Percentiles rank a stretch among this genome's conserved stretches.
Conservation (phyloP, 2,888 invertebrate genomes). For the Yponomeuta cagnagella region DNA sequence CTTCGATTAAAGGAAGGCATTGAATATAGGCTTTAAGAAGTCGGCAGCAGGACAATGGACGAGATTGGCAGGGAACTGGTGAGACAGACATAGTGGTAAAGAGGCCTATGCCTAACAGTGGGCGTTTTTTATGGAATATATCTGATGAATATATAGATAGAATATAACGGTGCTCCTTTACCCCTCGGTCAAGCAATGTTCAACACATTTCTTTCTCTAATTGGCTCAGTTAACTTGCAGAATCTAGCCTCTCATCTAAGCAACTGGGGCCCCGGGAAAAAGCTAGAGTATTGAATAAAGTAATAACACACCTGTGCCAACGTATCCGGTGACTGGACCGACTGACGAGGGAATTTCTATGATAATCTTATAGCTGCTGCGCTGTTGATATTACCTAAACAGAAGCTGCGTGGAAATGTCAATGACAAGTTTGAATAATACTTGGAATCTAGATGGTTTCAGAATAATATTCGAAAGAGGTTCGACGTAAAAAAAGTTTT, state of each 20-base stretch:
- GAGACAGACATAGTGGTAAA: neutral
- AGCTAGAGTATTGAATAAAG: neutral
- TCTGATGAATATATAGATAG: no score
- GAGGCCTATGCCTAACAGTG: neutral
- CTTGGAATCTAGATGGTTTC: neutral
- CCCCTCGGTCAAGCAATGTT: no score
- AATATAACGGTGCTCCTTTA: no score
- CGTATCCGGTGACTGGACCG: neutral
- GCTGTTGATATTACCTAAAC: neutral
- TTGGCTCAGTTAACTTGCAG: no score
- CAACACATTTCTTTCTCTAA: no score
- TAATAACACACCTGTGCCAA: neutral
- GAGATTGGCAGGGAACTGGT: neutral
- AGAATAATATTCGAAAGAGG: neutral
- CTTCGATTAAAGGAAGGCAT: neutral
- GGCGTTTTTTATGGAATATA: no score
- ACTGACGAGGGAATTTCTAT: neutral
- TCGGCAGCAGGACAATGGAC: neutral
- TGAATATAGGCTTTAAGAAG: neutral
- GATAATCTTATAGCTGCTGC: neutral
- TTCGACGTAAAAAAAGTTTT: neutral
- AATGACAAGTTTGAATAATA: neutral
- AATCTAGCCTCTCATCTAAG: no score
- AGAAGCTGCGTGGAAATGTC: neutral
- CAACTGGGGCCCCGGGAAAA: neutral